Base-by-base conservation (phyloP, 2,797 vertebrate species). In the Lagorchestes hirsutus region DNA sequence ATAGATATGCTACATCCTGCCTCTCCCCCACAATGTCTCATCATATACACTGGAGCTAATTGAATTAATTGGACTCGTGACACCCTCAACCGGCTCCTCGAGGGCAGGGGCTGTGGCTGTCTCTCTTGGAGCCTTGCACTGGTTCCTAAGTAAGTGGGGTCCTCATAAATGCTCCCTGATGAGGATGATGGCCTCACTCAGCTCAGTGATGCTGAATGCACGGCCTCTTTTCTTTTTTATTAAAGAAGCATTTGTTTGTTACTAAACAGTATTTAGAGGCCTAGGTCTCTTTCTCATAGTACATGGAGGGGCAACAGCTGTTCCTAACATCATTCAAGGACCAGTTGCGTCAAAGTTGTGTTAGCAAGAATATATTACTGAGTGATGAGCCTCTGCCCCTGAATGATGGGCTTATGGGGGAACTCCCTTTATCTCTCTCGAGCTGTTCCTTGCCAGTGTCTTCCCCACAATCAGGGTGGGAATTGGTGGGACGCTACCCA, bases 191-290 rank as follows among this genome's bases (percentile, higher is more conserved):
- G 93, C 94, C 87, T 95, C 95, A 92, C 93, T 96, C 96, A 95
- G 58, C 97, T 97, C 90, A 97, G 97, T 95, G 31, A 50, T 95
- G 93, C 95, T 93, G 92, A 52, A 6, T 52, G 52, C 74, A 46
- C 6, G 1, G 9, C 18, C 56, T 57, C 16, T 22, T 57, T 57
- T 57, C 27, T 55, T 13, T 27, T 46, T 82, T 27, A 10, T 90
- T 55, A 96, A 67, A 94, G 95, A 97, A 97, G 95, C 96, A 92
- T 95, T 54, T 0, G 0, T 93, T 92, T 56, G 96, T 96, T 97
- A 95, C 97, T 98, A 96, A 96, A 96, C 96, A 95, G 91, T 93
- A n/a, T 57, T 82, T 95, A 93, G 95, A 97, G 94, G 94, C 94
- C 92, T 93, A 55, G 92, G 93, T 90, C 24, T n/a, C 46, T 91